Evolutionary conservation across 2,888 invertebrate genomes (phyloP).

Genomic region (Temnothorax rugatulus): DNA sequence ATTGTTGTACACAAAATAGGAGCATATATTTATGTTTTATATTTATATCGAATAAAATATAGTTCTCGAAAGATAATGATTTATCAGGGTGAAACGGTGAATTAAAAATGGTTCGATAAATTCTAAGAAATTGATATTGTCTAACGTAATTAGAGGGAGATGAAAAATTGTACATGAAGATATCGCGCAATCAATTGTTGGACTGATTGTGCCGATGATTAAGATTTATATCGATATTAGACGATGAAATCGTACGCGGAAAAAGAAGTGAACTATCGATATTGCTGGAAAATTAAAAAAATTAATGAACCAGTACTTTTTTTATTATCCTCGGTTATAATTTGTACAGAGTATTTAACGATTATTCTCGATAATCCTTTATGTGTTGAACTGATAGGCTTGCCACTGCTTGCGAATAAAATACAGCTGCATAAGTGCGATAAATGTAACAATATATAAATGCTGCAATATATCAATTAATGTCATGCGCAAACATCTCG

Average conservation of each 20-base stretch:
- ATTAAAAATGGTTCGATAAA: not conserved
- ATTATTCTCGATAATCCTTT: constrained; percentile 25
- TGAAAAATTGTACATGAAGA: not conserved
- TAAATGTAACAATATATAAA: constrained; percentile 11
- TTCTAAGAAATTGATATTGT: constrained; percentile 1
- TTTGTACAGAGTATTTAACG: constrained; percentile 8
- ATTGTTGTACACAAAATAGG: not conserved
- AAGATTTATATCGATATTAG: constrained; percentile 17
- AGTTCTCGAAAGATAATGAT: not conserved
- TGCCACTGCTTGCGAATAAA: constrained; percentile 28
- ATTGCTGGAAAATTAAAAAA: not conserved
- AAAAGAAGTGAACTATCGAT: not conserved
- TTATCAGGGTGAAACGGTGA: not conserved
- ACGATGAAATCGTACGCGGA: not conserved
- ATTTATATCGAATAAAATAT: not conserved
- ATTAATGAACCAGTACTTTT: constrained; percentile 1
- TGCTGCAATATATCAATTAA: constrained; percentile 50
- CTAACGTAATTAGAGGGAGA: not conserved
- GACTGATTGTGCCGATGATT: not conserved
- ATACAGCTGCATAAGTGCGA: not conserved
- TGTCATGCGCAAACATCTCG: constrained; percentile 45
- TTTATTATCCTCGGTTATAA: constrained; percentile 1
- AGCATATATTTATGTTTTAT: not conserved
- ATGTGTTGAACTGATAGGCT: not conserved
- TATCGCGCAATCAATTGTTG: not conserved